Conservation (phyloP, 2,888 invertebrate genomes). For the Coronaproctus castanopsis region DNA sequence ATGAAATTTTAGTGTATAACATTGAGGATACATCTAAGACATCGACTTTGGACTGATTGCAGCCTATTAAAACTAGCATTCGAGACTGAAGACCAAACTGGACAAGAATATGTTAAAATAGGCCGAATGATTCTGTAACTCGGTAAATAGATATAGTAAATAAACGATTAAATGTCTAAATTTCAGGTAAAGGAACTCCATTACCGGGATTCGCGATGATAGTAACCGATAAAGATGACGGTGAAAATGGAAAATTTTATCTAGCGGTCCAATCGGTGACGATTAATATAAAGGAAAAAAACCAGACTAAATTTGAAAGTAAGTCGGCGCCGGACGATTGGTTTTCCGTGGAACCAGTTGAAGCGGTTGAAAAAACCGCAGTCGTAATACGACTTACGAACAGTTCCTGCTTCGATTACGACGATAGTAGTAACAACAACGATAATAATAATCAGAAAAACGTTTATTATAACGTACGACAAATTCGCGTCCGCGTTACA, state of each 20-base stretch:
- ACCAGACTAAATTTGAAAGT: too few relatives aligned
- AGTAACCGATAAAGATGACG: slow-evolving; percentile 50
- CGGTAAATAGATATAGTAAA: too few relatives aligned
- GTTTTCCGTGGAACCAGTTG: slow-evolving; percentile 37
- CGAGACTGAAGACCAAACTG: too few relatives aligned
- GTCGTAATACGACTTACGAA: slow-evolving; percentile 49
- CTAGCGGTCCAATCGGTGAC: slow-evolving; percentile 34
- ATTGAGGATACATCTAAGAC: too few relatives aligned
- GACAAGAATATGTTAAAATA: too few relatives aligned
- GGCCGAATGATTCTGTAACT: too few relatives aligned
- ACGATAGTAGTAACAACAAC: too few relatives aligned
- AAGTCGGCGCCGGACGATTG: slow-evolving; percentile 22
- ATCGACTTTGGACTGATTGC: too few relatives aligned
- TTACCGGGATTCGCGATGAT: slow-evolving; percentile 44
- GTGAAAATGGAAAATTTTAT: slow-evolving; percentile 48
- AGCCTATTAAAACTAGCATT: too few relatives aligned
- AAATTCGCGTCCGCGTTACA: slow-evolving; percentile 45
- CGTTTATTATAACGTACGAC: slow-evolving; percentile 34
- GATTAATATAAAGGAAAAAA: neutral
- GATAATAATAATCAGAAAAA: too few relatives aligned
- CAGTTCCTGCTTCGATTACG: slow-evolving; percentile 45
- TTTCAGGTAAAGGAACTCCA: slow-evolving; percentile 25
- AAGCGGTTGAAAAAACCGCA: slow-evolving; percentile 50
- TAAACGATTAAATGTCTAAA: too few relatives aligned
- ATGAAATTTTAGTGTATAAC: too few relatives aligned